Conservation (phyloP, 2,797 vertebrate species). For the Gallinago solitaria region DNA sequence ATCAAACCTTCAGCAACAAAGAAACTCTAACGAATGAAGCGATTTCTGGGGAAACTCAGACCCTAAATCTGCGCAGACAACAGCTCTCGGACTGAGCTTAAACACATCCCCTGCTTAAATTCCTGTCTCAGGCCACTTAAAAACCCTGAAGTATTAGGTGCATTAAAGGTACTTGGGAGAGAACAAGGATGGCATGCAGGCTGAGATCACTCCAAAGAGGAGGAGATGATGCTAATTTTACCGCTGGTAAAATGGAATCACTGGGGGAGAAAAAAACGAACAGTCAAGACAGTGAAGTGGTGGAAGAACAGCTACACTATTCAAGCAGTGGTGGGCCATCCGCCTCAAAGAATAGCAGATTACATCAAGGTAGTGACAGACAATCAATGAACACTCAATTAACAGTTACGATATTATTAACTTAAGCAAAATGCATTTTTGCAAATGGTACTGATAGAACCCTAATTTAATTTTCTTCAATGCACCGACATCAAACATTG, state of each 20-base stretch:
- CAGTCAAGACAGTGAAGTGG: neutral
- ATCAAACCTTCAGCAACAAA: conserved; percentile 5
- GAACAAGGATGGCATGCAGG: neutral
- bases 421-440: conserved; percentile 40
- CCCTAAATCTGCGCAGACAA: conserved; percentile 22
- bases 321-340: neutral
- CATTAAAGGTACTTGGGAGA: neutral
- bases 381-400: conserved; percentile 73
- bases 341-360: conserved; percentile 8
- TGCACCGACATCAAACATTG: neutral
- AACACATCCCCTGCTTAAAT: neutral
- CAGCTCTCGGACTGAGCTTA: conserved; percentile 10
- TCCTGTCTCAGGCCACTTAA: neutral
- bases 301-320: neutral
- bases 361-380: conserved; percentile 55
- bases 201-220: neutral
- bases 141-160: neutral
- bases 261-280: neutral
- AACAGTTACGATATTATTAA: conserved; percentile 67
- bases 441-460: neutral
- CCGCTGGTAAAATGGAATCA: conserved; percentile 18
- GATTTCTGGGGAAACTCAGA: neutral
- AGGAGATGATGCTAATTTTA: conserved; percentile 32
- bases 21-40: conserved; percentile 1
- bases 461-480: neutral